Conservation (phyloP, 2,113 vertebrate species). For the Poecile atricapillus region DNA sequence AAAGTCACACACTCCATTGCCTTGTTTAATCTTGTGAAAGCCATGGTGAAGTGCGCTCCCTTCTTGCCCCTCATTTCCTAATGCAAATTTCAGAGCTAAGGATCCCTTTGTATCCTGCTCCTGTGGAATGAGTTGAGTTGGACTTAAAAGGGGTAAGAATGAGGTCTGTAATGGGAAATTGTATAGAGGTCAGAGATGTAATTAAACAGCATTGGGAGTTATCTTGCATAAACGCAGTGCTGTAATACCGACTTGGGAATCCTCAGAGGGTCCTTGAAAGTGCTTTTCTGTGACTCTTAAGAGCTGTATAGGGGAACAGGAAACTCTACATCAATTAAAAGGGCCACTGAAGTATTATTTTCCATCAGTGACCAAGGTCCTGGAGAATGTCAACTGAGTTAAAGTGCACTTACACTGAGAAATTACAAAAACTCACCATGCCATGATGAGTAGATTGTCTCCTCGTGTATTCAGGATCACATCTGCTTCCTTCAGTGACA, state of each 20-base stretch:
- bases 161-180: neutral
- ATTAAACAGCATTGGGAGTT: slow-evolving; percentile 34
- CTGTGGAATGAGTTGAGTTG: neutral
- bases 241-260: neutral
- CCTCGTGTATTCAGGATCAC: slow-evolving; percentile 1
- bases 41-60: rapidly evolving
- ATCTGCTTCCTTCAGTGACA: slow-evolving; percentile 6
- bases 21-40: neutral
- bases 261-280: slow-evolving; percentile 9
- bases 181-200: slow-evolving; percentile 32
- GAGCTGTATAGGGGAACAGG: neutral
- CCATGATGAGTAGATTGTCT: neutral
- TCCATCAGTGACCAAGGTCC: neutral
- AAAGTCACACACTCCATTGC: neutral
- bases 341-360: slow-evolving; percentile 16
- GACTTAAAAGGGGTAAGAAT: slow-evolving; percentile 14
- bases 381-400: neutral
- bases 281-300: neutral
- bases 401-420: slow-evolving; percentile 13
- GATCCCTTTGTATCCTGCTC: neutral
- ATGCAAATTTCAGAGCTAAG: slow-evolving; percentile 5
- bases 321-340: slow-evolving; percentile 14
- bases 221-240: neutral
- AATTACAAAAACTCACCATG: neutral
- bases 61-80: neutral